Conservation (phyloP, 53 echinoderm and acorn worm species). For the Paracentrotus lividus region DNA sequence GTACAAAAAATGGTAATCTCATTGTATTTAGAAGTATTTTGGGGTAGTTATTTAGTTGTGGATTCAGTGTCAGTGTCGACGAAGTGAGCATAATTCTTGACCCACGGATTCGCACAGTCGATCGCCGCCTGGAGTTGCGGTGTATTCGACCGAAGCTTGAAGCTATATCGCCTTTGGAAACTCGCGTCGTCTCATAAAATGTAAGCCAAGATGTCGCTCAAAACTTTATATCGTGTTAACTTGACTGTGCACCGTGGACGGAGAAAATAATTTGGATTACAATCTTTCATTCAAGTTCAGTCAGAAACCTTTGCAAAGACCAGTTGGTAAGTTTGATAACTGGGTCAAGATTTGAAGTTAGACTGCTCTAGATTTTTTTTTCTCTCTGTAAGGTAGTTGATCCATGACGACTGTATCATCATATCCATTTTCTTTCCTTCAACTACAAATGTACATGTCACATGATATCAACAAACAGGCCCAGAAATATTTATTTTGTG, state of each 20-base stretch:
- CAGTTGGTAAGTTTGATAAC: conserved; percentile 10
- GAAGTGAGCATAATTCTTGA: not conserved
- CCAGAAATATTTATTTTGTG: too few species aligned
- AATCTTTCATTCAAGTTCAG: not conserved
- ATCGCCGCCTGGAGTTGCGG: conserved; percentile 34
- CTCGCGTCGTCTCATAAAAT: too few species aligned
- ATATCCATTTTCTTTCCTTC: too few species aligned
- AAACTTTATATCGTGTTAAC: conserved; percentile 15
- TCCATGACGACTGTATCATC: too few species aligned
- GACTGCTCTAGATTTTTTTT: not conserved
- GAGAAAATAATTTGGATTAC: conserved; percentile 58
- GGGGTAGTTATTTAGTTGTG: not conserved
- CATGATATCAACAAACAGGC: too few species aligned
- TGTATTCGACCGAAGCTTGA: not conserved
- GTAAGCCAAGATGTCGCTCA: not conserved
- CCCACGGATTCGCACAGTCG: not conserved
- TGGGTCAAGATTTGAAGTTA: too few species aligned
- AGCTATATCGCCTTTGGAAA: not conserved
- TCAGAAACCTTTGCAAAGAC: not conserved
- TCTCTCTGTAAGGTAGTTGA: too few species aligned
- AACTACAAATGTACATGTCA: too few species aligned
- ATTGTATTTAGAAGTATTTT: not conserved
- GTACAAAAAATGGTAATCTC: not conserved
- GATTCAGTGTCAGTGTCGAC: not conserved
- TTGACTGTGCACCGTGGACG: not conserved